Evolutionary conservation across 2,113 vertebrate species (phyloP).

Genomic region (Antigone vipio): DNA sequence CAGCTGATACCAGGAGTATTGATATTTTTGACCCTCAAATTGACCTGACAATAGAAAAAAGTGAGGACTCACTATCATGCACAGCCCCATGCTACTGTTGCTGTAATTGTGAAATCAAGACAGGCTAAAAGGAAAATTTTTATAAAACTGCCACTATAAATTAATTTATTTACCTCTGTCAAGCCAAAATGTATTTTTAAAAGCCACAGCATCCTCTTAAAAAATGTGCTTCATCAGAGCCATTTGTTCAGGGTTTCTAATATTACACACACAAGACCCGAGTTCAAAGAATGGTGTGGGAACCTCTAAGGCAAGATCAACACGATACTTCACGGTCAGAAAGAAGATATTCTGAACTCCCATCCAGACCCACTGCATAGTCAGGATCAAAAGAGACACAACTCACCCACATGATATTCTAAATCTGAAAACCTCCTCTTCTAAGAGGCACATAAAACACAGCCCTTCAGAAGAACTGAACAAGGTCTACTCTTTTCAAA

Average conservation of each 20-base stretch:
- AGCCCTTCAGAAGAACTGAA: not conserved
- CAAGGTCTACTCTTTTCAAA: not conserved
- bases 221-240: slow-evolving; percentile 28
- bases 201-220: slow-evolving; percentile 32
- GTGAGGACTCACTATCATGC: not conserved
- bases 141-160: not conserved
- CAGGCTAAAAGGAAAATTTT: not conserved
- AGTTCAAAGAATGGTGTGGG: slow-evolving; percentile 2
- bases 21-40: not conserved
- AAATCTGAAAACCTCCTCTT: not conserved
- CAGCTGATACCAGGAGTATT: not conserved
- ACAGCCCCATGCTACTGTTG: not conserved
- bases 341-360: not conserved
- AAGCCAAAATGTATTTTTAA: slow-evolving; percentile 35
- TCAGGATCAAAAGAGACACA: not conserved
- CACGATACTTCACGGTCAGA: not conserved
- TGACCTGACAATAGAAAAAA: not conserved
- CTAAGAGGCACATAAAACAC: not conserved
- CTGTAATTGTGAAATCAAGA: not conserved
- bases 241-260: slow-evolving; percentile 29
- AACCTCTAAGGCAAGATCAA: not conserved
- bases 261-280: not conserved
- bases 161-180: not conserved
- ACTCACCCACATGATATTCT: not conserved
- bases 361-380: not conserved